These are phyloP conservation scores for Oncorhynchus gorbuscha DNA, from an alignment of 2,113 vertebrate species.

Conservation along the genomic window DNA sequence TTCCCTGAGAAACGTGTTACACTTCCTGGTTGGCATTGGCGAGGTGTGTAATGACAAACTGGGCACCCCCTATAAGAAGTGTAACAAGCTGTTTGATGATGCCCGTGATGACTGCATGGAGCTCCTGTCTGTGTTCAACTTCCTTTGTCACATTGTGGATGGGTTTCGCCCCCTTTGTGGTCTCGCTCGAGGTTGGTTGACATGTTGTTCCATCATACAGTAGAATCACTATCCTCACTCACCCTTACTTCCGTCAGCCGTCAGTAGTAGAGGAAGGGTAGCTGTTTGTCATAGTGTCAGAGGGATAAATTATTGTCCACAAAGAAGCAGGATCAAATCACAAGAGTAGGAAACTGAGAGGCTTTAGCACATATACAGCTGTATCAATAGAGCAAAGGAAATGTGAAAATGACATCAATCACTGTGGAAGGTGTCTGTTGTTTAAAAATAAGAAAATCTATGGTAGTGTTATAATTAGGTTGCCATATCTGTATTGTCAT, in stretches of 20 bases:
- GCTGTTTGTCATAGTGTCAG: neutral
- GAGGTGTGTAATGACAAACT: constrained; percentile 79
- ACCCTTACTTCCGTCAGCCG: constrained; percentile 7
- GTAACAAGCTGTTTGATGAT: constrained; percentile 64
- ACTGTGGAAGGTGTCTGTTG: no score
- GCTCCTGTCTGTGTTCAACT: constrained; percentile 62
- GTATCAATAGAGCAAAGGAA: neutral
- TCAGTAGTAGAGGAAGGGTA: constrained; percentile 7
- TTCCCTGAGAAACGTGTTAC: constrained; percentile 75
- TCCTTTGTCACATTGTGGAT: constrained; percentile 77
- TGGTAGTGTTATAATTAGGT: no score
- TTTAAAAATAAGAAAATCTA: no score
- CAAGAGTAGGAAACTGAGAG: no score
- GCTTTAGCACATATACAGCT: neutral
- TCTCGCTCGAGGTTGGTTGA: constrained; percentile 64
- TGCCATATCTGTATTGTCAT: no score
- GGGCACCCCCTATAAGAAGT: constrained; percentile 77
- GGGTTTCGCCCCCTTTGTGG: constrained; percentile 78
- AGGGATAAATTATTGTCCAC: neutral
- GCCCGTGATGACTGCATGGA: constrained; percentile 70
- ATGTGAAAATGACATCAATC: neutral
- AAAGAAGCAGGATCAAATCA: neutral
- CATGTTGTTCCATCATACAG: neutral
- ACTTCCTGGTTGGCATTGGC: constrained; percentile 76
- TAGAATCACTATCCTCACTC: no score